Evolutionary conservation across 1,140 invertebrate species (phyloP), one percentile per base, ranked within the genome.

Genomic region (Zaprionus gabonicus): DNA sequence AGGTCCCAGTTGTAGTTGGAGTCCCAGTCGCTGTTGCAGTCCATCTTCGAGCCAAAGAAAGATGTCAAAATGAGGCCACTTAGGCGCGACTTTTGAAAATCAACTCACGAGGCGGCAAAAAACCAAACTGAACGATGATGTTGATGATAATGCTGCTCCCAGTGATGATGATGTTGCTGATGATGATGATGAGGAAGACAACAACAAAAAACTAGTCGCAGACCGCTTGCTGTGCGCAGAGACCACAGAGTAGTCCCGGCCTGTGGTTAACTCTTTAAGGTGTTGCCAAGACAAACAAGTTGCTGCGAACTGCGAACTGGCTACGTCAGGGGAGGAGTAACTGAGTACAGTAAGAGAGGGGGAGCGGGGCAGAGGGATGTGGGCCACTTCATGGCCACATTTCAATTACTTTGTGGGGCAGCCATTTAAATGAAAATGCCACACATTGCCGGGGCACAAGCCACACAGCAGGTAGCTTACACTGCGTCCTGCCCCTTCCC

Each of bases 391-490:
- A 68, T 68, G 70, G 76, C 82, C 79, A 84, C 81, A 88, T 88
- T 88, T 88, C 84, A 88, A 88, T 88, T 88, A 88, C 85, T 82
- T 81, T 84, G 82, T 86, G 82, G 84, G 74, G 70, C 84, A 80
- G 51, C 84, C 84, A 88, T 88, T 88, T 88, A 88, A 88, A 88
- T 88, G 84, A 88, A 88, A 88, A 88, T 88, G 81, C 84, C 84
- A 84, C 84, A 88, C 84, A 87, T 87, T 88, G 81, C 70, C 80
- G 49, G 46, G 80, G 76, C 83, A 77, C 81, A 81, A 78, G 84
- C 80, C 80, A 82, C 64, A 72, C 77, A 76, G 67, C 65, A 76
- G 69, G 74, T 58, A 70, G 69, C 46, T 25, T 51, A 25, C 46
- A 51, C 46, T 25, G 10, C 38, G 13, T 31, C 59, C 69, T 66